Base-by-base conservation (phyloP, 2,888 invertebrate species). In the Chrysina gloriosa region DNA sequence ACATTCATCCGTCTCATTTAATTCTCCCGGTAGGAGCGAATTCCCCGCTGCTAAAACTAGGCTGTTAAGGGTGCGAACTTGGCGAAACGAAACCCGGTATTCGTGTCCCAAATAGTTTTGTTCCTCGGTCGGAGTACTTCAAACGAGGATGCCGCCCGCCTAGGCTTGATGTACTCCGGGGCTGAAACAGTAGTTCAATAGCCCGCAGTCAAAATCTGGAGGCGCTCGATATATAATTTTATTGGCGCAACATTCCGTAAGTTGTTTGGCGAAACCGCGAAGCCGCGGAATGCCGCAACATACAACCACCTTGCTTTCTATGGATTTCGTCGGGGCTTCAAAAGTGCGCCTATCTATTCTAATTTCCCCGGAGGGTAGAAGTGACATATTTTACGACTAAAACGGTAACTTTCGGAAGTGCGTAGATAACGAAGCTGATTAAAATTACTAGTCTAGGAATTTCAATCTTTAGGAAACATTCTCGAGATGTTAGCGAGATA, bases 1-100 rank as follows among this genome's bases (percentile, higher is more conserved):
- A 61, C 25, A 61, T 61, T 61, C 58, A 61, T 61, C 58, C 58
- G 58, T 61, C 58, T 61, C 42, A 61, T 61, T 61, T 61, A 61
- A 61, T 61, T 45, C 58, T 45, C 58, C 42, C 42, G 58, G 14
- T 11, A 42, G 58, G 31, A 52, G 9, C 14, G 42, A 45, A 61
- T 61, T 45, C 58, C 52, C 58, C 27, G 27, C 58, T 16, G 52
- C 31, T 21, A 27, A 42, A 61, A 45, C 58, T 61, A 61, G 42
- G 58, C 27, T 42, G 58, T 58, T 42, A 42, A 42, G 58, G 25
- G 58, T 16, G 45, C 42, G 42, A 61, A 61, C 58, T 61, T 61
- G 27, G 42, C 42, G 58, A 42, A 42, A 42, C 58, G 42, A 61
- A 31, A 52, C 25, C 58, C 42, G 58, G 27, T 61, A 61, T 61